Conservation (phyloP, 2,888 invertebrate species). For the Himalopsyche tibetana region DNA sequence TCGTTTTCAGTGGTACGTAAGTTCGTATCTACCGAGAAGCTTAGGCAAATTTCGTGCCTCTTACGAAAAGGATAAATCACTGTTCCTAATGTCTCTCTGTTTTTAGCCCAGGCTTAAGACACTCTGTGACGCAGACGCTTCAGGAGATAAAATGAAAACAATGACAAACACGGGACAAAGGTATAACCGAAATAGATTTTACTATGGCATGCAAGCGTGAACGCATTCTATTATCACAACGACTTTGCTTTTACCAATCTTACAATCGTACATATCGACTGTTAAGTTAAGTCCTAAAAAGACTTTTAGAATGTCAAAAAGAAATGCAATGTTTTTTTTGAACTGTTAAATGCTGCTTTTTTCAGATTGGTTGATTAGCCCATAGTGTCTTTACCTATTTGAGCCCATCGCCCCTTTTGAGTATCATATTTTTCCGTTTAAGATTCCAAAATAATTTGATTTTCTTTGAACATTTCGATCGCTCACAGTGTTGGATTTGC, state of each 20-base stretch:
- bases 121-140: background rate
- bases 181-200: constrained; percentile 56
- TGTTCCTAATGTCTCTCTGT: constrained; percentile 24
- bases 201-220: constrained; percentile 54
- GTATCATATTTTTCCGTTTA: too few relatives aligned
- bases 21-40: constrained; percentile 11
- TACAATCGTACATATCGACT: too few relatives aligned
- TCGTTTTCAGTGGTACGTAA: background rate
- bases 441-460: too few relatives aligned
- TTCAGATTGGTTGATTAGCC: too few relatives aligned
- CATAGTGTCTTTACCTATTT: too few relatives aligned
- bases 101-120: constrained; percentile 49
- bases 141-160: constrained; percentile 49
- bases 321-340: too few relatives aligned
- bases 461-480: too few relatives aligned
- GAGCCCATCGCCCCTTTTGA: too few relatives aligned
- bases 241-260: background rate
- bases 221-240: background rate
- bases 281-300: too few relatives aligned
- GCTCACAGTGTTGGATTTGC: too few relatives aligned
- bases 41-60: constrained; percentile 13
- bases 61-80: constrained; percentile 31
- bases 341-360: too few relatives aligned
- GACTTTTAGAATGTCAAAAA: too few relatives aligned
- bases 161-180: constrained; percentile 48